A percentile compares a stretch with the other conserved stretches of the same genome.
These are phyloP conservation scores for Pedicia rivosa DNA, from an alignment of 2,888 invertebrate species.

Conservation along the genomic window DNA sequence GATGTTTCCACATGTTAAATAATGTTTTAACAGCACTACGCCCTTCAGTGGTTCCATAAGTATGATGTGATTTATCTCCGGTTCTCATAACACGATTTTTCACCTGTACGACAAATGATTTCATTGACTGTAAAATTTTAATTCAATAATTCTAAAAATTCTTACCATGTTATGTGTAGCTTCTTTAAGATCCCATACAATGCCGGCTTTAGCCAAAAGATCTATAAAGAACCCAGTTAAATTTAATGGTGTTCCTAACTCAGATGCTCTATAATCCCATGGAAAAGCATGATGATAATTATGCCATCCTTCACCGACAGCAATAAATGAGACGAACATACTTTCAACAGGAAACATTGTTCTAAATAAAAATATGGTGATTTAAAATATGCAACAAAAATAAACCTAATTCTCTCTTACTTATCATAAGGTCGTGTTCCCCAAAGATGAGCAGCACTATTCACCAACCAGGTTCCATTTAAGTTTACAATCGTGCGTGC, in stretches of 20 bases:
- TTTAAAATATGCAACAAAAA: neutral
- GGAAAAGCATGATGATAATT: conserved; percentile 85
- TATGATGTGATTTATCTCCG: conserved; percentile 47
- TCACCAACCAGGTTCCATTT: conserved; percentile 58
- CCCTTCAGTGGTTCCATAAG: conserved; percentile 27
- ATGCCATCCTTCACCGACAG: conserved; percentile 75
- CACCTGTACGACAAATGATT: no score
- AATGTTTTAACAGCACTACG: conserved; percentile 22
- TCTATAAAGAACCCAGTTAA: conserved; percentile 48
- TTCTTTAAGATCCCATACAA: conserved; percentile 32
- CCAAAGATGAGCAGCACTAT: conserved; percentile 53
- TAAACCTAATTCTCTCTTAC: conserved; percentile 21
- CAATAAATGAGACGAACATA: conserved; percentile 44
- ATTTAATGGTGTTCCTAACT: conserved; percentile 45
- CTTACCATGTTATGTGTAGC: conserved; percentile 18
- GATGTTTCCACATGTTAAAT: conserved; percentile 21
- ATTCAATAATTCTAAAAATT: no score
- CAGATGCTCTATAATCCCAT: conserved; percentile 76
- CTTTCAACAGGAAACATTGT: conserved; percentile 60
- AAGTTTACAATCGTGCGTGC: conserved; percentile 40
- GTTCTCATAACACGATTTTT: conserved; percentile 39
- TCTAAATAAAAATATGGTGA: conserved; percentile 28
- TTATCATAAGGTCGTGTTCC: conserved; percentile 52
- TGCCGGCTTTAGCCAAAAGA: conserved; percentile 38
- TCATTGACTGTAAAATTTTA: no score